Conservation (phyloP, 1,140 invertebrate genomes). For the Conus betulinus region DNA sequence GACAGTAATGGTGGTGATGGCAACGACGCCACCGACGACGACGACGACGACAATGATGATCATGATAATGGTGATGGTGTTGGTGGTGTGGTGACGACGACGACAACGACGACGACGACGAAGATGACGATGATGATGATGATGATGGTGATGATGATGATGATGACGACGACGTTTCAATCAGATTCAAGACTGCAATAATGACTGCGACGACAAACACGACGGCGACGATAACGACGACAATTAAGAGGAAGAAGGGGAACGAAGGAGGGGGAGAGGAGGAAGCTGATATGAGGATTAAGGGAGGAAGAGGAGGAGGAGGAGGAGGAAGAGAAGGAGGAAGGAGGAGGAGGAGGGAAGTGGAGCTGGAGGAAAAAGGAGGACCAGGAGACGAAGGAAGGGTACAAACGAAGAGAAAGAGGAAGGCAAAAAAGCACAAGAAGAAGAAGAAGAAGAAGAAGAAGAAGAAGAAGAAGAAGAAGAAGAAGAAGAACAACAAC, state of each 20-base stretch:
- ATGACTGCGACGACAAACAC: not conserved
- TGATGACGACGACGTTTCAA: too few relatives aligned
- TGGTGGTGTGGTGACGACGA: not conserved
- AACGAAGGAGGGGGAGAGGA: too few relatives aligned
- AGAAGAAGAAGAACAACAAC: too few relatives aligned
- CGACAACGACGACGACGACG: not conserved
- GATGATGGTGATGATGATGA: not conserved
- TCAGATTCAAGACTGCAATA: not conserved
- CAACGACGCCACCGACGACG: not conserved
- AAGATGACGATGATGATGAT: not conserved
- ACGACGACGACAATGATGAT: not conserved
- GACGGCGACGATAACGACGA: not conserved
- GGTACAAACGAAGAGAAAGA: not conserved
- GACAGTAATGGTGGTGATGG: not conserved
- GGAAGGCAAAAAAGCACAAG: slow-evolving; percentile 1
- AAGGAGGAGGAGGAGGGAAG: too few relatives aligned
- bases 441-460: slow-evolving; percentile 15
- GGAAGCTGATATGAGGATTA: too few relatives aligned
- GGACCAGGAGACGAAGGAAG: too few relatives aligned
- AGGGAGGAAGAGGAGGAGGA: too few relatives aligned
- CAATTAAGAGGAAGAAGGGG: too few relatives aligned
- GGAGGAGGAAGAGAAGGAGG: too few relatives aligned
- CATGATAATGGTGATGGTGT: not conserved
- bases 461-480: too few relatives aligned
- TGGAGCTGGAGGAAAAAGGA: not conserved